Base-by-base conservation (phyloP, 2,797 vertebrate genomes). In the Betta splendens region DNA sequence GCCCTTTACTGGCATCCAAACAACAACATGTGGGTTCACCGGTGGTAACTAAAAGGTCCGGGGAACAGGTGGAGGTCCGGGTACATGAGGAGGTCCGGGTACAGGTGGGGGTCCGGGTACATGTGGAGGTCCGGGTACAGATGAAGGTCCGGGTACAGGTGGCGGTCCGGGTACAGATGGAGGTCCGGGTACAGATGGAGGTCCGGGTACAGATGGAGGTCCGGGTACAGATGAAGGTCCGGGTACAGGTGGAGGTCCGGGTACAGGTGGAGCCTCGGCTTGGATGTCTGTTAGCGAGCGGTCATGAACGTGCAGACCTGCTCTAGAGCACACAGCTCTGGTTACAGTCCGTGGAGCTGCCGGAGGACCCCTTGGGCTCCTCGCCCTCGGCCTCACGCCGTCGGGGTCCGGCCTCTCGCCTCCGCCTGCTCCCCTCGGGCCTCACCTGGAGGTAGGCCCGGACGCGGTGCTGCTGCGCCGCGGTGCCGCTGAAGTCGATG, bases 391-490 rank as follows among this genome's bases (percentile, higher is more conserved):
- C 58, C 31, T 44, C 60, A 16, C 67, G 77, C 20, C 71, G 51
- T 52, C 5, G 36, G 5, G 70, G 59, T 4, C 42, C 57, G 1
- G 42, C 59, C 25, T 83, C 69, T 48, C 55, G 75, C 59, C 84
- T 81, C 9, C 70, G 85, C 9, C 51, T 64, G 78, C 70, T 86
- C 74, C 83, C 89, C 18, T 87, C 87, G 0, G 87, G 89, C 79
- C 93, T 89, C 79, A 98, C 95, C 57, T 92, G 93, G 68, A 98
- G 93, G 87, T 93, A 96, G 11, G 96, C 97, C 49, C 92, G 93
- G 56, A 95, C 96, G 12, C 90, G 94, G 90, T 98, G 94, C 68
- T 92, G 94, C 83, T 93, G 93, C 0, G 89, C 90, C 69, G 89
- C 91, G 33, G 92, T 77, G 16, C 93, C 92, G 9, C 95, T 98